Evolutionary conservation across 2,888 invertebrate species (phyloP), one percentile per base, ranked within the genome.

Genomic region (Amaurobius ferox): DNA sequence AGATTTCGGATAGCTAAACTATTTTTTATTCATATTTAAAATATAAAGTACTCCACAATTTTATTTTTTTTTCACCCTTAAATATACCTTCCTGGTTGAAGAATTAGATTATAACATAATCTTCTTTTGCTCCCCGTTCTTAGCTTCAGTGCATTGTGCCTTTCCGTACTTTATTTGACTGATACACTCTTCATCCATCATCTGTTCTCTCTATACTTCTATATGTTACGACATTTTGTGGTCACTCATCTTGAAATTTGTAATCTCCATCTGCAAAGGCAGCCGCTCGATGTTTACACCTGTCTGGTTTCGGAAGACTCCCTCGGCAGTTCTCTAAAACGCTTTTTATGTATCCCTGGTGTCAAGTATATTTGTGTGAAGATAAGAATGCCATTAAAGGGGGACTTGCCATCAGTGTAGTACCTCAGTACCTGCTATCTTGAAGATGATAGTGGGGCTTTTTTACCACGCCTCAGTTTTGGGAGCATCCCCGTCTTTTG

Each of bases 281-380:
- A 23, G 35, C 35, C 55, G 23, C 23, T 23, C 55, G 2, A 28
- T 74, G 74, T 76, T 73, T 76, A 70, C 68, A 76, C 74, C 68
- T 81, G 74, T 64, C 68, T 81, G n/a, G 1, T 32, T 16, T 3
- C 9, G 23, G 19, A 28, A 26, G 29, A 64, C 23, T 0, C 11
- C 16, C 39, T 35, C 66, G 32, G 32, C 35, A 29, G 32, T 39
- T 35, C 48, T 67, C 48, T 80, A 61, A 68, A 80, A 80, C 35
- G 64, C 40, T 73, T 80, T 61, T 55, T 67, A 40, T 73, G 80
- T 80, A 73, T 73, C 73, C 61, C 30, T 29, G n/a, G 29, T 70
- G 61, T 48, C 26, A 81, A 74, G 70, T 68, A 68, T 44, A 40
- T 74, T 55, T 55, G 66, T 70, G 9, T 62, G 30, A 28, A 5